Percentiles rank a stretch among this genome's conserved stretches.
Evolutionary conservation across 35 echinoderm and acorn worm genomes (phyloP).

Genomic region (Ptychodera flava): DNA sequence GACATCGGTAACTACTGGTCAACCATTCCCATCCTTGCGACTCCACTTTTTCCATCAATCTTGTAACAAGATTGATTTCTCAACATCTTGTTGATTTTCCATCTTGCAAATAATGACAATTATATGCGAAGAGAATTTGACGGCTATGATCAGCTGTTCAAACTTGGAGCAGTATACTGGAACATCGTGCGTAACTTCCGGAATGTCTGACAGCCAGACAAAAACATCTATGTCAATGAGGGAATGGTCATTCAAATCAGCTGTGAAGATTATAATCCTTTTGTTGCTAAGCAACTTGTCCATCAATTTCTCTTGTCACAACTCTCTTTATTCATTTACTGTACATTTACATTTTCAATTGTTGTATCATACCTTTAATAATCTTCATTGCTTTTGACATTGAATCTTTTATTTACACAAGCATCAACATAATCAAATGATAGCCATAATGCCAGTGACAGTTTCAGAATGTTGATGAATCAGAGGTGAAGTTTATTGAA

Average conservation of each 20-base stretch:
- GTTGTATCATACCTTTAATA: too few relatives aligned
- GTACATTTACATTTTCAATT: too few relatives aligned
- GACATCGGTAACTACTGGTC: constrained; percentile 13
- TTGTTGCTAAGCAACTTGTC: too few relatives aligned
- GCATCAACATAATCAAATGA: too few relatives aligned
- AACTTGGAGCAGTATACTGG: constrained; percentile 3
- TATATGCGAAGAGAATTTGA: not conserved
- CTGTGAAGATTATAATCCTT: not conserved
- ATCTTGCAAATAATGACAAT: not conserved
- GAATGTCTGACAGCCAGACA: not conserved
- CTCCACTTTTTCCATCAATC: constrained; percentile 5
- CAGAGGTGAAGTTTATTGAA: too few relatives aligned
- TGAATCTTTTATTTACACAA: too few relatives aligned
- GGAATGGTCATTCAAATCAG: constrained; percentile 18
- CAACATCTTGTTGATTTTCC: not conserved
- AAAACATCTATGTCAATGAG: constrained; percentile 20
- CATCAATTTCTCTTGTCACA: too few relatives aligned
- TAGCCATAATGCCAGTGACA: too few relatives aligned
- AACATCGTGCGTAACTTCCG: not conserved
- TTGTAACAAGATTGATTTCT: constrained; percentile 8
- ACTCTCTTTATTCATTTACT: too few relatives aligned
- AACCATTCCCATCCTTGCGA: not conserved
- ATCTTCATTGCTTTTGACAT: too few relatives aligned
- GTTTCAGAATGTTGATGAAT: too few relatives aligned
- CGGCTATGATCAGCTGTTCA: constrained; percentile 17